These are phyloP conservation scores for Philhelius pedissequus DNA, from an alignment of 2,888 invertebrate species.

Conservation along the genomic window DNA sequence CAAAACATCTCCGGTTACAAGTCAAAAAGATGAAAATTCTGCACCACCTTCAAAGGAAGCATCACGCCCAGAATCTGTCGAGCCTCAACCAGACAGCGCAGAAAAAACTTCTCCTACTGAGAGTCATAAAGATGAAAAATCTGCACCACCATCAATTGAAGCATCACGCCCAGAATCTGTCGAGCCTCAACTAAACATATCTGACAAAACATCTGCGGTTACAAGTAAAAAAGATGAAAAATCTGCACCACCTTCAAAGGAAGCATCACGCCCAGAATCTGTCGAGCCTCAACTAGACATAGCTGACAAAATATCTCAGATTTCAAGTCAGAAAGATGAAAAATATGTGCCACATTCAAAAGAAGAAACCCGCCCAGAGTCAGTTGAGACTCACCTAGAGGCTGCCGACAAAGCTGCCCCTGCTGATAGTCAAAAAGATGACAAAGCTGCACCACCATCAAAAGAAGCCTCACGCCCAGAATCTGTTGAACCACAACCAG, in stretches of 20 bases:
- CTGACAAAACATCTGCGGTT: too few relatives aligned
- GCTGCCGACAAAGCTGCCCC: not conserved
- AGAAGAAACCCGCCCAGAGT: slow-evolving; percentile 66
- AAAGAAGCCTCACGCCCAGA: not conserved
- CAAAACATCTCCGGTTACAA: not conserved
- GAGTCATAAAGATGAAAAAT: too few relatives aligned
- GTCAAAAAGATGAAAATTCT: slow-evolving; percentile 35
- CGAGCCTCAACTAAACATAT: too few relatives aligned
- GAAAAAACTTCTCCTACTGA: too few relatives aligned
- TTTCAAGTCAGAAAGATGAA: slow-evolving; percentile 28
- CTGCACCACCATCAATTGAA: too few relatives aligned
- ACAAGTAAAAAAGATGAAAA: too few relatives aligned
- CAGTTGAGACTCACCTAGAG: slow-evolving; percentile 59
- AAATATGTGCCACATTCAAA: slow-evolving; percentile 32
- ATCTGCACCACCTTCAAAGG: not conserved
- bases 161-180: too few relatives aligned
- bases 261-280: slow-evolving; percentile 20
- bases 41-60: slow-evolving; percentile 55
- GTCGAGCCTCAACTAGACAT: slow-evolving; percentile 32
- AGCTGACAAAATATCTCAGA: slow-evolving; percentile 37
- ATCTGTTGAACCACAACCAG: not conserved
- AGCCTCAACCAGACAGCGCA: not conserved
- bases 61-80: slow-evolving; percentile 38
- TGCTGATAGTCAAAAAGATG: not conserved
- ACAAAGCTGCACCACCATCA: not conserved